Evolutionary conservation across 2,113 vertebrate species (phyloP), one percentile per base, ranked within the genome.

Genomic region (Paralichthys olivaceus): DNA sequence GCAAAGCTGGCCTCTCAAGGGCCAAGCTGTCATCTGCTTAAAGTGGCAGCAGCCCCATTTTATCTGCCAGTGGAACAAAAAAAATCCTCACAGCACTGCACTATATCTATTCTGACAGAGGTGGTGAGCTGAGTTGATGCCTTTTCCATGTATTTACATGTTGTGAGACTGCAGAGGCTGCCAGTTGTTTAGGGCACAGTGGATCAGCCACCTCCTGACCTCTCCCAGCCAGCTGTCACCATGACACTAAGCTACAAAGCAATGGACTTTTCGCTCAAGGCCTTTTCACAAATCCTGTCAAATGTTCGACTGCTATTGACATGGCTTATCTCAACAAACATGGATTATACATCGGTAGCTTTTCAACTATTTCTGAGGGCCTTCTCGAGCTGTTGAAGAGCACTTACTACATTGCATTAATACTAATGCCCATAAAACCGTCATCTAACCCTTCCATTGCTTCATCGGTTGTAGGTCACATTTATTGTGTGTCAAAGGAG

Each of bases 11-110:
- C 87, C 85, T 95, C 96, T 98, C 94, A 94, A 97, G 96, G 95
- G 94, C 93, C 93, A 91, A 94, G 95, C 95, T 97, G 96, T 96
- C 96, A 96, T 96, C 94, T 96, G 95, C 96, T 96, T 96, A 94
- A 94, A 96, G 96, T 95, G 96, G 93, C 92, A 96, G 95, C 93
- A 94, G 95, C 94, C 94, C 92, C 94, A 91, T 95, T 97, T 80
- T 84, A 90, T 91, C 91, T 92, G 78, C 77, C 56, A 26, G 80
- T 75, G 63, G 78, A 83, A 80, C 64, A 29, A 34, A 65, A 86
- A 81, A 75, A 82, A 69, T 66, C 65, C 68, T 74, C 58, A 59
- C 69, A 37, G 69, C 81, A 14, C 84, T 86, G 63, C 79, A 60
- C 83, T 79, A 81, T 71, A 86, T 90, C 84, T 89, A 37, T 83